Evolutionary conservation across 2,888 invertebrate species (phyloP), one percentile per base, ranked within the genome.

Genomic region (Hyposoter didymator): DNA sequence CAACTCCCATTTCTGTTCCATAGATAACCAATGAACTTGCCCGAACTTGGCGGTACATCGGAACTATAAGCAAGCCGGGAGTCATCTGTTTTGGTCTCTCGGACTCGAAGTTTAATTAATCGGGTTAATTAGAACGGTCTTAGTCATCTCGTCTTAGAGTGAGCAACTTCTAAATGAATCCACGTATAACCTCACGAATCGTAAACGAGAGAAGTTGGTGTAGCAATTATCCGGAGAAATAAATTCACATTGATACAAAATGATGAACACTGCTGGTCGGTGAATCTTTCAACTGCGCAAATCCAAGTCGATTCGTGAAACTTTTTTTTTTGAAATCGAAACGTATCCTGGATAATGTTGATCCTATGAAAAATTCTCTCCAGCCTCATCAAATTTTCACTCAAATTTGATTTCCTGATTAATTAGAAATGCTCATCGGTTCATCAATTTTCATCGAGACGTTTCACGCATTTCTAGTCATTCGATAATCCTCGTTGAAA

Each of bases 81-180:
- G 35, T 67, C 83, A 49, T 69, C 76, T 28, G 45, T 39, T 70
- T 72, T 70, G 52, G 59, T 43, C 45, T 39, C 39, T 17, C 45
- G 78, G 47, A 70, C 59, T 82, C 43, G 64, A 73, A 73, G 67
- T 84, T 81, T 67, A 75, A 81, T 69, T 78, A 84, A 81, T 78
- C 49, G 62, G 67, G 43, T 81, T 78, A 64, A 78, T 78, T 62
- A 66, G 73, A 14, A 49, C 32, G 45, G 70, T 59, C 67, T 78
- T 22, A 19, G 67, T 43, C 19, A 47, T 69, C 55, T 70, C 69
- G 43, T 70, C 17, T 78, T 59, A 70, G 19, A 22, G n/a, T 45
- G 59, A 45, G 32, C 59, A 43, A 59, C 69, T 69, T 39, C 55
- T 32, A 70, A 70, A 59, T 70, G 19, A 78, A 69, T 78, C 32